Conservation (phyloP, 2,113 vertebrate genomes). For the Brachyistius frenatus region DNA sequence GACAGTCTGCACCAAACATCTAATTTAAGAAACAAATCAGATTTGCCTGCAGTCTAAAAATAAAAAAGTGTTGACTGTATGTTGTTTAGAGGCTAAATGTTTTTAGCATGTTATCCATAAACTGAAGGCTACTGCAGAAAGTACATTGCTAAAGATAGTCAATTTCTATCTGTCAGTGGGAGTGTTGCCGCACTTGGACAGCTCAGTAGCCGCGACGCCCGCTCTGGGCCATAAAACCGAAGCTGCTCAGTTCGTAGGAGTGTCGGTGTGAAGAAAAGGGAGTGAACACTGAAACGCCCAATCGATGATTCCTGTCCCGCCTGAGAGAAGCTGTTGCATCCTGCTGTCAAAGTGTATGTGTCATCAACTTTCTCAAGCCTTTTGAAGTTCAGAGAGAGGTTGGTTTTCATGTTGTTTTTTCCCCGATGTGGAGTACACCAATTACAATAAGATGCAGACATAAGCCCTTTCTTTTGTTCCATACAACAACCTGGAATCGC, state of each 20-base stretch:
- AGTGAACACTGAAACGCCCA: background rate
- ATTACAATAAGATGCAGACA: slow-evolving; percentile 5
- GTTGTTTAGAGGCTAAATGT: too few species aligned
- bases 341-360: slow-evolving; percentile 9
- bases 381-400: slow-evolving; percentile 7
- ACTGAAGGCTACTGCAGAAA: too few species aligned
- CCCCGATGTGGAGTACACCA: slow-evolving; percentile 1
- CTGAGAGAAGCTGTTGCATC: slow-evolving; percentile 12
- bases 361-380: background rate
- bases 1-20: too few species aligned
- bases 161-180: too few species aligned
- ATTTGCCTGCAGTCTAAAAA: too few species aligned
- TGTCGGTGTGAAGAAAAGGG: background rate
- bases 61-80: too few species aligned
- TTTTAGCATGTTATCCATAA: too few species aligned
- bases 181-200: too few species aligned
- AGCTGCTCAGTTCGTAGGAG: background rate
- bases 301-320: slow-evolving; percentile 3
- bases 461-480: slow-evolving; percentile 27
- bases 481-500: slow-evolving; percentile 10
- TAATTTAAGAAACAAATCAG: too few species aligned
- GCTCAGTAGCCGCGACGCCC: too few species aligned
- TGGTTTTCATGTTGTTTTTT: slow-evolving; percentile 22
- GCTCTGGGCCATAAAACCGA: background rate
- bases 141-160: too few species aligned